A percentile compares a stretch with the other conserved stretches of the same genome.
Evolutionary conservation across 37 sponge, comb jelly and placozoan genomes (phyloP).

Genomic region (Aphrocallistes beatrix): DNA sequence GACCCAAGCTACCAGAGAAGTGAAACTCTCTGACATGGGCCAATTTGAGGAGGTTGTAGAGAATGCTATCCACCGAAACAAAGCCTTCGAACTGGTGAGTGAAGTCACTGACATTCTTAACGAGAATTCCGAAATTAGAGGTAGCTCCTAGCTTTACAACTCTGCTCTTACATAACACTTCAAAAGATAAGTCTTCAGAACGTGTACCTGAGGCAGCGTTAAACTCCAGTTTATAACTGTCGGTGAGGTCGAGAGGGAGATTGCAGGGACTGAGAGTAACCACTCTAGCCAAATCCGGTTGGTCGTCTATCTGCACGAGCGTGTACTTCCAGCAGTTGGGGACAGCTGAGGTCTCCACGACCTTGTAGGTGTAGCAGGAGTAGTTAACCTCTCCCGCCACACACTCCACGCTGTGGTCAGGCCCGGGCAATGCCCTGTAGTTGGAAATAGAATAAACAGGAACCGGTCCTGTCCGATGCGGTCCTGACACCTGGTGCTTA

Average conservation of each 20-base stretch:
- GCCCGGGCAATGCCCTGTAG: not conserved
- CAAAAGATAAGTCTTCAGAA: not conserved
- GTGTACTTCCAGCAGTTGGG: not conserved
- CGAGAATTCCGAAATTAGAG: not conserved
- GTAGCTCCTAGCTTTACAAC: not conserved
- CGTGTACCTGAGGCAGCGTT: not conserved
- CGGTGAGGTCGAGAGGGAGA: not conserved
- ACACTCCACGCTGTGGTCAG: constrained; percentile 10
- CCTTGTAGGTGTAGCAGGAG: not conserved
- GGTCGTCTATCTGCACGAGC: not conserved
- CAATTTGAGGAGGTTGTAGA: not conserved
- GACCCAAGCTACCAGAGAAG: not conserved
- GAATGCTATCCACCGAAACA: not conserved
- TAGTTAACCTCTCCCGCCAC: not conserved
- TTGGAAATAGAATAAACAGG: not conserved
- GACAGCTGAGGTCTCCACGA: not conserved
- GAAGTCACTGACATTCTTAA: not conserved
- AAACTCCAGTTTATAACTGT: not conserved
- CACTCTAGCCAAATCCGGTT: not conserved
- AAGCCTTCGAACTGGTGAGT: not conserved
- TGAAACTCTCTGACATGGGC: not conserved
- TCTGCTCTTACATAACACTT: not conserved
- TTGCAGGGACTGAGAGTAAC: not conserved
- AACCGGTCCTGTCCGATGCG: not conserved
- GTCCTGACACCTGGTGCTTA: not conserved